phyloP scores from a whole-genome alignment of 2,888 invertebrate genomes.

The Bembecia ichneumoniformis region DNA sequence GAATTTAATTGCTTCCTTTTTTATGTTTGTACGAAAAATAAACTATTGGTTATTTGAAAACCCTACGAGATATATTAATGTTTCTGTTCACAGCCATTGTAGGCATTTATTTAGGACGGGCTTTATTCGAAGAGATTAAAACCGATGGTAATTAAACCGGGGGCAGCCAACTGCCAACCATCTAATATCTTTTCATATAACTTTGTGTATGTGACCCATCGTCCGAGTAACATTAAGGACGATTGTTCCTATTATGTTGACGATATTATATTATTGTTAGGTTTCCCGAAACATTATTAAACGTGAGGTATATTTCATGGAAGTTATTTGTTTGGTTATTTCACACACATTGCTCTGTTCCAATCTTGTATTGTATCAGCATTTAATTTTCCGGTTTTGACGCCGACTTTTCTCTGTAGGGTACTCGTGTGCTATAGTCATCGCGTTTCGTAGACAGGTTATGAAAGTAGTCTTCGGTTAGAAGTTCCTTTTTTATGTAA shows the following conservation, averaged over 20 bases:
- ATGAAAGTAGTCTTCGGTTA: too few species aligned
- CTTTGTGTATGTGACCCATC: background rate
- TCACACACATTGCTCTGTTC: background rate
- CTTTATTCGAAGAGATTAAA: slow-evolving; percentile 29
- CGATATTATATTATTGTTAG: background rate
- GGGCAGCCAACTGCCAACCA: background rate
- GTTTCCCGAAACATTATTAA: background rate
- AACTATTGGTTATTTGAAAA: too few species aligned
- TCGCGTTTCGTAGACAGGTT: too few species aligned
- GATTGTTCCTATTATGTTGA: background rate
- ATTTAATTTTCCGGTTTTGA: too few species aligned
- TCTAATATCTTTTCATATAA: background rate
- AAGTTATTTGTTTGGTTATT: background rate
- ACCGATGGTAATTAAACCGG: slow-evolving; percentile 13
- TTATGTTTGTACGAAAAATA: too few species aligned
- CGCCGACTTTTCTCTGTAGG: too few species aligned
- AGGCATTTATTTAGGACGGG: slow-evolving; percentile 31
- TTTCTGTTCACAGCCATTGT: slow-evolving; percentile 15
- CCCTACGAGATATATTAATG: slow-evolving; percentile 10
- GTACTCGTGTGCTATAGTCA: too few species aligned
- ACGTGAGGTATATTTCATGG: background rate
- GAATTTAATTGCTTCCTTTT: too few species aligned
- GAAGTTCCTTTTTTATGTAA: too few species aligned
- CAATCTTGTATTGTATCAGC: too few species aligned
- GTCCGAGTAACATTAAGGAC: background rate